Evolutionary conservation across 2,113 vertebrate genomes (phyloP), one percentile per base, ranked within the genome.

Genomic region (Morone saxatilis): DNA sequence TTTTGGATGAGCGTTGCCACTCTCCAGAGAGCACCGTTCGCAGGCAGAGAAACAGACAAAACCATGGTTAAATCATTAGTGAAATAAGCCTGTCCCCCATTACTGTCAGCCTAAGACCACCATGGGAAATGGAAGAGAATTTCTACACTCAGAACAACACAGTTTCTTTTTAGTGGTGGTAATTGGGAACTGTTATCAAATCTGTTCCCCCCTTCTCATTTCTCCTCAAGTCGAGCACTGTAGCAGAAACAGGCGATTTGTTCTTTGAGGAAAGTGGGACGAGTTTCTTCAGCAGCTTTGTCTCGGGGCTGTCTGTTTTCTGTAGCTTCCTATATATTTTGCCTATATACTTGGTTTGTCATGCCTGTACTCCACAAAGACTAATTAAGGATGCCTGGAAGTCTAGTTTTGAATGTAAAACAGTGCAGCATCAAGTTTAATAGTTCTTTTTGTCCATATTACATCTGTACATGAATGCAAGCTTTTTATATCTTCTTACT

Each of bases 251-350:
- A 57, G 59, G 1, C 63, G 7, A 80, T 86, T 86, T 85, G 80
- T 87, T 83, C 82, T 80, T 80, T 9, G 31, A 77, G 79, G 84
- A 93, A 91, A 93, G 76, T 91, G 85, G 92, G 91, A 80, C 89
- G 17, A n/a, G 51, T 73, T 88, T 84, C 53, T 87, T 70, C 71
- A 59, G 54, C 67, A 72, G 86, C 73, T 78, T 83, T 80, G 77
- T 84, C 86, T 84, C 6, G 41, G 56, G 80, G 87, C 87, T 57
- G 59, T 76, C 56, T 78, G 60, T 79, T 47, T 82, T 75, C 54
- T 69, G 22, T 19, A 71, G 84, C 71, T 75, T 81, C 80, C 36
- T 81, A 71, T 71, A 76, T 51, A 41, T 84, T 77, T 69, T 71
- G 8, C 76, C 47, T 72, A 70, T 84, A 72, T 22, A 45, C 47